Conservation (phyloP, 2,113 vertebrate genomes). For the Nematolebias whitei region DNA sequence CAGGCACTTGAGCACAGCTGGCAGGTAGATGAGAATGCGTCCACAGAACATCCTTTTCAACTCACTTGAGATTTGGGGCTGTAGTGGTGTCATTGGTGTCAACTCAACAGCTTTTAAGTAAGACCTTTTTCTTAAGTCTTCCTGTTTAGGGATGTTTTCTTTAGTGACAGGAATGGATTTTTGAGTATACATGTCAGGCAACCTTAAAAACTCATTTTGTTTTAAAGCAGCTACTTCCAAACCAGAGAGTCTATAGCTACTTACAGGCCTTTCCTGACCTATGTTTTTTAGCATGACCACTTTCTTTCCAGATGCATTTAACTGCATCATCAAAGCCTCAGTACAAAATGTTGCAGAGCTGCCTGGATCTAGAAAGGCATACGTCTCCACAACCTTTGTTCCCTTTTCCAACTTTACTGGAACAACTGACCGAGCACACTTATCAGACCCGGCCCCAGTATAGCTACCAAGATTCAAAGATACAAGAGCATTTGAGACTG, state of each 20-base stretch:
- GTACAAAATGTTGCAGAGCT: no score
- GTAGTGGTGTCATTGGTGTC: no score
- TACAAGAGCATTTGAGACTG: constrained; percentile 2
- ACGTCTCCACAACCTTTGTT: not conserved
- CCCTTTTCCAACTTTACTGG: constrained; percentile 2
- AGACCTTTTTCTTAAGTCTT: not conserved
- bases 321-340: no score
- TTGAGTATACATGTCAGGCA: constrained; percentile 1
- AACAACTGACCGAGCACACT: not conserved
- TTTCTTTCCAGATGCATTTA: no score
- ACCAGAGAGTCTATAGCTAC: not conserved
- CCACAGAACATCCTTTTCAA: no score
- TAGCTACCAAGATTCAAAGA: not conserved
- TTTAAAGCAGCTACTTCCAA: constrained; percentile 7
- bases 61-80: no score
- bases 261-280: constrained; percentile 1
- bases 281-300: no score
- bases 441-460: not conserved
- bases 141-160: no score
- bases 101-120: no score
- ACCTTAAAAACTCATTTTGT: not conserved
- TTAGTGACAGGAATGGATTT: no score
- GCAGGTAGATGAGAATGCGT: no score
- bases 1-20: no score
- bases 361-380: not conserved